phyloP scores from a whole-genome alignment of 2,888 invertebrate genomes.

The Syrphus vitripennis region DNA sequence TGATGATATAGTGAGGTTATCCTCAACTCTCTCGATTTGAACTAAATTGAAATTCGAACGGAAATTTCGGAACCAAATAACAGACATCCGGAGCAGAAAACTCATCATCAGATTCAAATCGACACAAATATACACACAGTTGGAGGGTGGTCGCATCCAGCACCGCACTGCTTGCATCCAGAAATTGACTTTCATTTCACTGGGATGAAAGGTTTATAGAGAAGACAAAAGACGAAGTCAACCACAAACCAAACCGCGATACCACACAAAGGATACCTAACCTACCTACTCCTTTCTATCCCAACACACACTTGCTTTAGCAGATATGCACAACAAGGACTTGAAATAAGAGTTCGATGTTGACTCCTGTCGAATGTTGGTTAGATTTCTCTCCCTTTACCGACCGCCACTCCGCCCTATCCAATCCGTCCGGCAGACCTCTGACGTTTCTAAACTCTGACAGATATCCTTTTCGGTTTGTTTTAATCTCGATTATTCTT shows the following conservation, averaged over 20 bases:
- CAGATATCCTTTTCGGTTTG: conserved; percentile 51
- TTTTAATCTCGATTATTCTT: conserved; percentile 48
- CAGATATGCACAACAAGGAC: background rate
- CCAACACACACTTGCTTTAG: background rate
- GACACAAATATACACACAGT: background rate
- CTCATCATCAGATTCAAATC: conserved; percentile 57
- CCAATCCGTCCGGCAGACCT: conserved; percentile 16
- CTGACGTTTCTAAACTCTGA: conserved; percentile 13
- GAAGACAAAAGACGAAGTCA: conserved; percentile 67
- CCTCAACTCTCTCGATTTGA: conserved; percentile 41
- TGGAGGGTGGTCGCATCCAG: background rate
- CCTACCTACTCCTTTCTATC: background rate
- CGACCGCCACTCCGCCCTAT: background rate
- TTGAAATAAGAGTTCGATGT: conserved; percentile 59
- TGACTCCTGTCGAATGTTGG: conserved; percentile 48
- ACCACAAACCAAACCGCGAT: conserved; percentile 69
- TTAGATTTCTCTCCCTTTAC: conserved; percentile 1
- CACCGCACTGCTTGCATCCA: conserved; percentile 30
- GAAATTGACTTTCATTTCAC: conserved; percentile 65
- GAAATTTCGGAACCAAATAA: conserved; percentile 48
- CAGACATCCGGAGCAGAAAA: conserved; percentile 57
- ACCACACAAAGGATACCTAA: conserved; percentile 52
- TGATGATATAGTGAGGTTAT: conserved; percentile 11
- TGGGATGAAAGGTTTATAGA: background rate
- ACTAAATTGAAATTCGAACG: conserved; percentile 56